Evolutionary conservation across 1,140 invertebrate species (phyloP), one percentile per base, ranked within the genome.

Genomic region (Aphelenchoides fujianensis): DNA sequence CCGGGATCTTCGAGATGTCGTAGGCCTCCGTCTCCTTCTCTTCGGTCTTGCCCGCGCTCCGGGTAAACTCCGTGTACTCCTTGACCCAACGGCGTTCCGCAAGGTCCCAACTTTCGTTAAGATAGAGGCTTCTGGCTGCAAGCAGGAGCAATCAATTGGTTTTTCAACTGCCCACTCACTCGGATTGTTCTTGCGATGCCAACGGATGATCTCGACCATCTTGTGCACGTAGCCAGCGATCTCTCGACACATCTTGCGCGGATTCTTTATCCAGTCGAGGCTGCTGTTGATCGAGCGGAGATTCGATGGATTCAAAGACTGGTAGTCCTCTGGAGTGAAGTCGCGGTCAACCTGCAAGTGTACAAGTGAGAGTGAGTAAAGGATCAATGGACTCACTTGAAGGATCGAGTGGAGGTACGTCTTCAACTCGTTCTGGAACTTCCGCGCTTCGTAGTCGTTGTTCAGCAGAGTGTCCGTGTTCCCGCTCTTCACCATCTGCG

Each of bases 401-500:
- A 84, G 73, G 1, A 69, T 74, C 52, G 77, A 74, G 84, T 97
- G 95, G 1, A 98, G 87, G 27, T 91, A 90, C 19, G 92, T 91
- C 86, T 98, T 98, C 7, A 96, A 93, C 88, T 94, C 97, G 81
- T 84, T 84, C 74, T 88, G 87, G 68, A 85, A 86, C 55, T 87
- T 85, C 31, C 84, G 82, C 28, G 86, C 86, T 69, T 86, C 94
- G 82, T 93, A 94, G 84, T 98, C 95, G 84, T 98, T 97, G 84
- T 99, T 96, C 31, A 99, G 85, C 9, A 99, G 85, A 2, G 96
- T 95, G 86, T 98, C 98, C 0, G 95, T 98, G 83, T 99, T 97
- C 0, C 95, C 95, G 80, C 92, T 95, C 85, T 99, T 98, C 0
- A 99, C 97, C 97, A 99, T 99, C 86, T 99, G 97, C 12, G 98